Evolutionary conservation across 2,113 vertebrate genomes (phyloP).

Genomic region (Coregonus clupeaformis): DNA sequence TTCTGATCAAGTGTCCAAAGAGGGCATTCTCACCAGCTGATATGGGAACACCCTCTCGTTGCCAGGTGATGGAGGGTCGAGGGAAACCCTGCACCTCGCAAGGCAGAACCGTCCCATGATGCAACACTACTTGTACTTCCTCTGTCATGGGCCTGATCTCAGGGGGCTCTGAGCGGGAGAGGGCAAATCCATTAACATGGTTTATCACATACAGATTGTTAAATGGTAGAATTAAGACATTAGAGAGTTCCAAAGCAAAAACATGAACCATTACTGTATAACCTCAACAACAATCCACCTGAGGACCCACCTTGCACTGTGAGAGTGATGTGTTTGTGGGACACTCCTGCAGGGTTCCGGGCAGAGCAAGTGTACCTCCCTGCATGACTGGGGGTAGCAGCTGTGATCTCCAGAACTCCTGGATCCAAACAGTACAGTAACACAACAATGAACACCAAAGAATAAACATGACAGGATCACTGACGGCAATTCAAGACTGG

Average conservation of each 20-base stretch:
- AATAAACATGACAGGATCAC: not conserved
- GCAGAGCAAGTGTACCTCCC: conserved; percentile 86
- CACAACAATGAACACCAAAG: conserved; percentile 1
- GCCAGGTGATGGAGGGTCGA: conserved; percentile 80
- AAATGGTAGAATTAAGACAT: no score
- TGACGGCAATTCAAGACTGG: no score
- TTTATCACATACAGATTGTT: not conserved
- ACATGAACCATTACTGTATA: not conserved
- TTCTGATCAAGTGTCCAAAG: not conserved
- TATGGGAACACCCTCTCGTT: conserved; percentile 82
- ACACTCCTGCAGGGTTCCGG: conserved; percentile 75
- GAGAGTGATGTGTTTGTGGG: conserved; percentile 80
- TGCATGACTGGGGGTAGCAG: conserved; percentile 71
- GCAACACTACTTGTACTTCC: conserved; percentile 73
- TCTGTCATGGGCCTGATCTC: conserved; percentile 78
- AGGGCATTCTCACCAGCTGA: conserved; percentile 66
- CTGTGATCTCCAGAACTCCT: conserved; percentile 84
- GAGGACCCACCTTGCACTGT: conserved; percentile 74
- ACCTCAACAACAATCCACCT: not conserved
- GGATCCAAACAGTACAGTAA: not conserved
- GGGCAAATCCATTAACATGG: not conserved
- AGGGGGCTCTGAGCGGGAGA: conserved; percentile 74
- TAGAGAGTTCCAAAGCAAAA: no score
- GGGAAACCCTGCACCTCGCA: conserved; percentile 81
- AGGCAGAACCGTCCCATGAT: conserved; percentile 68